Conservation (phyloP, 2,888 invertebrate species). For the Clostera curtula region DNA sequence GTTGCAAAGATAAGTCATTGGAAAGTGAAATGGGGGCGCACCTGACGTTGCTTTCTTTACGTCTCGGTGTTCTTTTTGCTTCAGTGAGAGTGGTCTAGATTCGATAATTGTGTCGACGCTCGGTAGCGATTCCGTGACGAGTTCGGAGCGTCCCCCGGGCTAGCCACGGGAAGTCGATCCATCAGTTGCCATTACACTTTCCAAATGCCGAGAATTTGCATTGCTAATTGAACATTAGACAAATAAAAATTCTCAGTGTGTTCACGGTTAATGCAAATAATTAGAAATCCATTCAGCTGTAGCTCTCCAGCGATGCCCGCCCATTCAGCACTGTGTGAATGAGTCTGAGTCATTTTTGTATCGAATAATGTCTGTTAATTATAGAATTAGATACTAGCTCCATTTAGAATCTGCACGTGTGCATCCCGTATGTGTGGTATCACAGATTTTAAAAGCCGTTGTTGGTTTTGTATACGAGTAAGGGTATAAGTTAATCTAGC, state of each 20-base stretch:
- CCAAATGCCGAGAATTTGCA: slow-evolving; percentile 21
- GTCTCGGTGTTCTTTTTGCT: slow-evolving; percentile 66
- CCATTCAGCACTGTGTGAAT: slow-evolving; percentile 18
- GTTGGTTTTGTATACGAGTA: slow-evolving; percentile 4
- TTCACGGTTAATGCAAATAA: slow-evolving; percentile 23
- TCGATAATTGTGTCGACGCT: slow-evolving; percentile 67
- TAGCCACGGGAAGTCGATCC: slow-evolving; percentile 29
- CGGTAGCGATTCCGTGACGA: slow-evolving; percentile 62
- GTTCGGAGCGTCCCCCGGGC: slow-evolving; percentile 39
- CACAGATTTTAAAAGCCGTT: slow-evolving; percentile 5
- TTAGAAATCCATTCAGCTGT: slow-evolving; percentile 25
- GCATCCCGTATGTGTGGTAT: slow-evolving; percentile 8
- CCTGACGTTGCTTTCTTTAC: slow-evolving; percentile 71
- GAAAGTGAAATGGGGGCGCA: slow-evolving; percentile 74
- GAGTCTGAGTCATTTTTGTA: slow-evolving; percentile 22
- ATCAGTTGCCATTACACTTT: slow-evolving; percentile 20
- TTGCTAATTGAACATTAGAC: slow-evolving; percentile 25
- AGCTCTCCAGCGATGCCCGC: slow-evolving; percentile 17
- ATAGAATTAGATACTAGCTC: slow-evolving; percentile 5
- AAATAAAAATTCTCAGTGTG: slow-evolving; percentile 18
- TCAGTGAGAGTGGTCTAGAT: slow-evolving; percentile 74
- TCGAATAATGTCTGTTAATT: slow-evolving; percentile 13
- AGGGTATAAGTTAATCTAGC: too few relatives aligned
- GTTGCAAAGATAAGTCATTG: slow-evolving; percentile 53
- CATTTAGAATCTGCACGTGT: slow-evolving; percentile 7